These are phyloP conservation scores for Numenius arquata DNA, from an alignment of 2,113 vertebrate genomes.

Conservation along the genomic window DNA sequence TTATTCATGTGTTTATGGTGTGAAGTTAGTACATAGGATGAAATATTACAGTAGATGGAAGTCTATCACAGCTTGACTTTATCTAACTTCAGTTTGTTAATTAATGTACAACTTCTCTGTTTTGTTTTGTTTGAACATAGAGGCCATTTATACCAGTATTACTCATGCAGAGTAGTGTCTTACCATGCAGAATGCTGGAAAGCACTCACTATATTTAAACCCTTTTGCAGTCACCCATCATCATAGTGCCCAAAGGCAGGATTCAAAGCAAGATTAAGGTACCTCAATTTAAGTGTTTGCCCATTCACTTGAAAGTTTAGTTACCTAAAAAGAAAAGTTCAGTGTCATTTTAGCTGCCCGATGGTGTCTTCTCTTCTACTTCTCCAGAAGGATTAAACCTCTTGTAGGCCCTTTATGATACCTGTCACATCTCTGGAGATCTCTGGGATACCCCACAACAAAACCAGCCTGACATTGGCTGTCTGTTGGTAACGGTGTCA, in stretches of 20 bases:
- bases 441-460: not conserved
- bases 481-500: not conserved
- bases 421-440: not conserved
- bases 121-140: not conserved
- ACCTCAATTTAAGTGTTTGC: not conserved
- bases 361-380: not conserved
- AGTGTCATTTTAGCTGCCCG: not conserved
- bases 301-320: not conserved
- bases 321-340: not conserved
- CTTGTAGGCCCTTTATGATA: not conserved
- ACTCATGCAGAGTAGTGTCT: not conserved
- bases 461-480: not conserved
- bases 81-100: not conserved
- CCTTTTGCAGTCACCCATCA: not conserved
- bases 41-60: not conserved
- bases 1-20: not conserved
- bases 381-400: not conserved
- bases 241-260: not conserved
- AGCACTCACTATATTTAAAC: not conserved
- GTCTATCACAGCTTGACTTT: not conserved
- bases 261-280: not conserved
- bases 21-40: not conserved
- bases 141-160: not conserved
- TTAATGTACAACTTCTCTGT: not conserved
- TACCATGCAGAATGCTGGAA: not conserved